Evolutionary conservation across 1,140 invertebrate genomes (phyloP), one percentile per base, ranked within the genome.

Genomic region (Halotydeus destructor): DNA sequence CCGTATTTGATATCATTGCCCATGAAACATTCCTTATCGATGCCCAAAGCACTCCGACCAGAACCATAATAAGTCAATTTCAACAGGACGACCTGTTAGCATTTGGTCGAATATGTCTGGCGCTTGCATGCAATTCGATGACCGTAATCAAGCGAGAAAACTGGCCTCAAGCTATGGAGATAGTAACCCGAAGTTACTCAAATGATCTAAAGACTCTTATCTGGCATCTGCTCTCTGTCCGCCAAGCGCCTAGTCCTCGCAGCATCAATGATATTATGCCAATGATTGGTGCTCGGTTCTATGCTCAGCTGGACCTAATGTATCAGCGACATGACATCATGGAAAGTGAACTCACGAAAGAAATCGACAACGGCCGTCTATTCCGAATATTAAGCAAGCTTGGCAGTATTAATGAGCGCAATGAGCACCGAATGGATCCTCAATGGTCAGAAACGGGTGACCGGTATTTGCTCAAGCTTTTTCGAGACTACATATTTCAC

Each of bases 211-310:
- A 84, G 56, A 91, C 93, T 62, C 68, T 96, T 33, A 82, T 96
- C 52, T 65, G 22, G 39, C 33, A 31, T 11, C 28, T 50, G 35
- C 19, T 53, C n/a, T 21, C 41, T 16, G 33, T 36, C 23, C 44
- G 48, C 28, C 14, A 23, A 46, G 3, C 24, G n/a, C 60, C 54
- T 44, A 54, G 70, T 41, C 65, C 74, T 49, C 72, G 79, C 52
- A 79, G 71, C 49, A 78, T 97, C 14, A 88, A 85, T 50, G 89
- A 97, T 64, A 69, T 96, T 45, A 96, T 97, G 91, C 89, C 89
- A 8, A 96, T 96, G 84, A 94, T 98, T 54, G 91, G 91, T 25
- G 88, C 88, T 6, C 66, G 86, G 46, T 94, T 94, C 62, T 98
- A 94, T 58, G 84, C 78, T 3, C 85, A 96, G 61, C 65, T 96